Base-by-base conservation (phyloP, 2,888 invertebrate genomes). In the Callinectes sapidus region DNA sequence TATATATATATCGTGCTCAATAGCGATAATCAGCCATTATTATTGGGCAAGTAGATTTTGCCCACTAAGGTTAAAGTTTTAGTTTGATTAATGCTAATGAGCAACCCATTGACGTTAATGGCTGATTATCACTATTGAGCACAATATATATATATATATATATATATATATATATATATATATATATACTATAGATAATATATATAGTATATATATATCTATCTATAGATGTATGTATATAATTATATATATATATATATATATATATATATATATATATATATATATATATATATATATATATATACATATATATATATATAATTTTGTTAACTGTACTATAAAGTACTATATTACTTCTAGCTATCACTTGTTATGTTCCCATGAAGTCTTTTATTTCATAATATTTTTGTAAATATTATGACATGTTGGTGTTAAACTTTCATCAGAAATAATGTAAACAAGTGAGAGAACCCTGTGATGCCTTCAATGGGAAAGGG, bases 1-100 rank as follows among this genome's bases (percentile, higher is more conserved):
- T 87, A 86, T 86, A 86, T 86, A 86, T 86, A 35, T 77, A 42
- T n/a, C n/a, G n/a, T n/a, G n/a, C n/a, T n/a, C n/a, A n/a, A n/a
- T n/a, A n/a, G n/a, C n/a, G n/a, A n/a, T n/a, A n/a, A n/a, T n/a
- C n/a, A n/a, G n/a, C n/a, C n/a, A n/a, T n/a, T n/a, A n/a, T n/a
- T n/a, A n/a, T n/a, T n/a, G n/a, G n/a, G n/a, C n/a, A n/a, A n/a
- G n/a, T n/a, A n/a, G n/a, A n/a, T n/a, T n/a, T n/a, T n/a, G n/a
- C n/a, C n/a, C n/a, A n/a, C n/a, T n/a, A n/a, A n/a, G n/a, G n/a
- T n/a, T n/a, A n/a, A n/a, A n/a, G n/a, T n/a, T n/a, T n/a, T n/a
- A n/a, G n/a, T n/a, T n/a, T n/a, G n/a, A n/a, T n/a, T n/a, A n/a
- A n/a, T n/a, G n/a, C n/a, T n/a, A n/a, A n/a, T n/a, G n/a, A n/a